Evolutionary conservation across 2,888 invertebrate species (phyloP).

Genomic region (Campoletis raptor): DNA sequence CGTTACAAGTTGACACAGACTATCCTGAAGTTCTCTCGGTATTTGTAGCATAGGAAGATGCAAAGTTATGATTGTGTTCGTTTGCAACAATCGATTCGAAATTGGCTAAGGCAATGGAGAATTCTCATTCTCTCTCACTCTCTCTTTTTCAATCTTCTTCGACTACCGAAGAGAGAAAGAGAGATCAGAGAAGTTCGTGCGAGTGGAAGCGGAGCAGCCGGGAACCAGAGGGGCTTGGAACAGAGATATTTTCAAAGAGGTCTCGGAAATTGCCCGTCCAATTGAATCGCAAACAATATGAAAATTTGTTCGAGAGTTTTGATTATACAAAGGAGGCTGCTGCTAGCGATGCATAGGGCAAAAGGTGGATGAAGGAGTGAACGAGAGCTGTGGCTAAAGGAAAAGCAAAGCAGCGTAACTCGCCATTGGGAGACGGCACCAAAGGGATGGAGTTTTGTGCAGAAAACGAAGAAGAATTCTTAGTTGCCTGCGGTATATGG

Average conservation of each 20-base stretch:
- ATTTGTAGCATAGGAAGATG: conserved; percentile 49
- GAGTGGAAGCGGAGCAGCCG: conserved; percentile 35
- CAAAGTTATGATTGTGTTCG: conserved; percentile 60
- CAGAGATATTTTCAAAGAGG: conserved; percentile 82
- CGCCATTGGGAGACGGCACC: conserved; percentile 23
- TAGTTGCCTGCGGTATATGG: conserved; percentile 74
- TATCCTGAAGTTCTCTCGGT: conserved; percentile 34
- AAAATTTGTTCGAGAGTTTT: conserved; percentile 84
- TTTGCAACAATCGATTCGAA: conserved; percentile 65
- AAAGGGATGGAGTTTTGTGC: conserved; percentile 39
- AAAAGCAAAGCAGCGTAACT: conserved; percentile 46
- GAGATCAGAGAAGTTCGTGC: conserved; percentile 42
- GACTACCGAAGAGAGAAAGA: conserved; percentile 46
- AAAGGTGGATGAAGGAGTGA: conserved; percentile 67
- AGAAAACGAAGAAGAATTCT: conserved; percentile 71
- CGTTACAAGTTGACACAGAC: conserved; percentile 57
- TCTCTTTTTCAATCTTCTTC: conserved; percentile 2
- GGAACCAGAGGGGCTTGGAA: conserved; percentile 59
- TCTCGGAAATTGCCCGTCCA: conserved; percentile 83
- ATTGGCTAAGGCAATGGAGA: conserved; percentile 59
- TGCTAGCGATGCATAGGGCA: conserved; percentile 68
- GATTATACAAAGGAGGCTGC: conserved; percentile 82
- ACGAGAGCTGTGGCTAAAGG: conserved; percentile 36
- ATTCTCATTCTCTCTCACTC: conserved; percentile 10
- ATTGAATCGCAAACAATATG: conserved; percentile 84